Percentiles rank a stretch among this genome's conserved stretches.
phyloP scores from a whole-genome alignment of 2,888 invertebrate genomes.

The Zonitis immaculata region DNA sequence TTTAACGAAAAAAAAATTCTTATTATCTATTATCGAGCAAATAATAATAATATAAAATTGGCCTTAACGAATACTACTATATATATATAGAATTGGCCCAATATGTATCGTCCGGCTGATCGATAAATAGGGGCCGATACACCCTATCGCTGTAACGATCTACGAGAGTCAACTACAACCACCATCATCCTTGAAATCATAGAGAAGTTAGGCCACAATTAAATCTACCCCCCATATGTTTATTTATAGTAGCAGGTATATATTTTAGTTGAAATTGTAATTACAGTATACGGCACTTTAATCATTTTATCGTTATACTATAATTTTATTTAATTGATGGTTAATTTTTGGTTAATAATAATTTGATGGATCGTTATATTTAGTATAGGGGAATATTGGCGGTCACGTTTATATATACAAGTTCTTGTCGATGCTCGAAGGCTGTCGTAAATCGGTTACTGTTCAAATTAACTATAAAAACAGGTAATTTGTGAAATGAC shows the following conservation, averaged over 20 bases:
- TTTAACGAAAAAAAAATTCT: no score
- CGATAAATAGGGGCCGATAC: conserved; percentile 38
- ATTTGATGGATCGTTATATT: not conserved
- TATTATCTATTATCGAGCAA: conserved; percentile 43
- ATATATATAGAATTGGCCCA: conserved; percentile 45
- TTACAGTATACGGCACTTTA: conserved; percentile 5
- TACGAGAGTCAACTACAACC: not conserved
- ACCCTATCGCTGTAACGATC: conserved; percentile 12
- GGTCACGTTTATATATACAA: conserved; percentile 32
- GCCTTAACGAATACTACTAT: conserved; percentile 48
- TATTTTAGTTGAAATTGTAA: not conserved
- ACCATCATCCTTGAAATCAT: conserved; percentile 13
- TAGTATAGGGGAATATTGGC: not conserved
- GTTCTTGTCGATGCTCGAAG: conserved; percentile 24
- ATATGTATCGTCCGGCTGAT: conserved; percentile 42
- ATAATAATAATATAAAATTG: conserved; percentile 47
- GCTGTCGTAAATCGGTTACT: conserved; percentile 38
- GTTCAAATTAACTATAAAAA: conserved; percentile 40
- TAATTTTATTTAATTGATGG: conserved; percentile 2
- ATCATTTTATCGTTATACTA: conserved; percentile 3
- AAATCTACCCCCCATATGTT: conserved; percentile 3
- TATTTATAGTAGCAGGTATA: conserved; percentile 3
- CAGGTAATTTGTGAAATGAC: conserved; percentile 42
- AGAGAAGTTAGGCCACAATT: conserved; percentile 1
- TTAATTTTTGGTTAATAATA: conserved; percentile 2